Evolutionary conservation across 2,113 vertebrate species (phyloP).

Genomic region (Catagonus wagneri): DNA sequence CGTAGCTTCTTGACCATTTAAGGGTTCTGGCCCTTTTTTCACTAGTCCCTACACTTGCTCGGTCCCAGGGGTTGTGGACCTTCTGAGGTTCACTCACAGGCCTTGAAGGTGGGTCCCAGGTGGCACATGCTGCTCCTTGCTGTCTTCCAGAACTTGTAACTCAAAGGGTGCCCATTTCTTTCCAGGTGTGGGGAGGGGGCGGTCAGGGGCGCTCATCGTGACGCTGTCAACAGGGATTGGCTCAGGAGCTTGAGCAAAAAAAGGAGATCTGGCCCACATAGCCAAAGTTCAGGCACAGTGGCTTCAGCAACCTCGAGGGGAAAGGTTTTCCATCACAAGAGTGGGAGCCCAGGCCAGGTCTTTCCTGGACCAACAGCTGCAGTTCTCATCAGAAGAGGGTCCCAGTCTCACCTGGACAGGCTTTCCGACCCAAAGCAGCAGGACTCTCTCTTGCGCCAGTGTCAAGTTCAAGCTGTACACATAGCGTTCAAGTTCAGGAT

Average conservation of each 20-base stretch:
- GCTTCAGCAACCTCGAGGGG: neutral
- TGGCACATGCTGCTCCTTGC: fast-evolving
- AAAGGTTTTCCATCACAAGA: neutral
- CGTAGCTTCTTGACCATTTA: neutral
- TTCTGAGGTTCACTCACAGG: neutral
- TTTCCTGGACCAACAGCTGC: neutral
- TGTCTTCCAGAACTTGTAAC: neutral
- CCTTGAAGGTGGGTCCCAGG: neutral
- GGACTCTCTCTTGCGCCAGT: neutral
- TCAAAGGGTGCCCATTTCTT: fast-evolving
- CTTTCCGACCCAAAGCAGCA: too few relatives aligned
- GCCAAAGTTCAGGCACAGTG: neutral
- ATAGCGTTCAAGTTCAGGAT: neutral
- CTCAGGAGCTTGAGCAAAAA: neutral
- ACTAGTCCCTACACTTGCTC: neutral
- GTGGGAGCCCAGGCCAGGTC: neutral
- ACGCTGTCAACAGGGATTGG: too few relatives aligned
- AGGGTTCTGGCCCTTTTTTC: neutral
- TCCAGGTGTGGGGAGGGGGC: neutral
- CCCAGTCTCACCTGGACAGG: neutral
- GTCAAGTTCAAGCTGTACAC: neutral
- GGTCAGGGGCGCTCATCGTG: too few relatives aligned
- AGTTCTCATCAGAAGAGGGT: neutral
- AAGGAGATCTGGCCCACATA: neutral
- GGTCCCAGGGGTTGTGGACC: neutral